Evolutionary conservation across 2,888 invertebrate species (phyloP).

Genomic region (Geotrupes spiniger): DNA sequence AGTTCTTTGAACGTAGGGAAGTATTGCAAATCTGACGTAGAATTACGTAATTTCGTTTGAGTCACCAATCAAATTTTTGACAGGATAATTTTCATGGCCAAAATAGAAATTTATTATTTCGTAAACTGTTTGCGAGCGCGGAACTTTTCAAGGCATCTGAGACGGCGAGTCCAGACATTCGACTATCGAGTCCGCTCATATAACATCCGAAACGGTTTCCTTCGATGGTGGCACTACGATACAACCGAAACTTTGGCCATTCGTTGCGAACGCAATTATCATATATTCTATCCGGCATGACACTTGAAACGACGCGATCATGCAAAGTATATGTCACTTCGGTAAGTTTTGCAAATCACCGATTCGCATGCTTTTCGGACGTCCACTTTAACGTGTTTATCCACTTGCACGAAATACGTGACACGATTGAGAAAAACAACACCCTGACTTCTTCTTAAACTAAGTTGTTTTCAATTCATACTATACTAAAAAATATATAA

Average conservation of each 20-base stretch:
- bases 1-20: background rate
- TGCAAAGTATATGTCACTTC: slow-evolving; percentile 44
- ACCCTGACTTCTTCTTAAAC: too few relatives aligned
- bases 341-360: slow-evolving; percentile 36
- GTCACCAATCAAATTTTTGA: background rate
- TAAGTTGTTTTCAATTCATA: too few relatives aligned
- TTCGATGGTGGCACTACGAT: slow-evolving; percentile 33
- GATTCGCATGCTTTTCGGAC: slow-evolving; percentile 32
- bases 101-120: too few relatives aligned
- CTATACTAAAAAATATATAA: too few relatives aligned
- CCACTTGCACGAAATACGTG: too few relatives aligned
- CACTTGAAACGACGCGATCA: slow-evolving; percentile 47
- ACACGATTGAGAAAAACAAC: too few relatives aligned
- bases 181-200: slow-evolving; percentile 20
- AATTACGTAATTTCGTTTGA: background rate
- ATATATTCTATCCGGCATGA: slow-evolving; percentile 47
- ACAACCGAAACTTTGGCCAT: slow-evolving; percentile 46
- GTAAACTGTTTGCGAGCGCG: too few relatives aligned
- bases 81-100: too few relatives aligned
- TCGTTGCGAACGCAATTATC: slow-evolving; percentile 47
- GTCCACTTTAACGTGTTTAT: slow-evolving; percentile 15
- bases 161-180: slow-evolving; percentile 22
- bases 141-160: slow-evolving; percentile 17
- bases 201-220: slow-evolving; percentile 34
- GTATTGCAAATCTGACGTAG: background rate